Conservation (phyloP, 2,113 vertebrate species). For the Theristicus caerulescens region DNA sequence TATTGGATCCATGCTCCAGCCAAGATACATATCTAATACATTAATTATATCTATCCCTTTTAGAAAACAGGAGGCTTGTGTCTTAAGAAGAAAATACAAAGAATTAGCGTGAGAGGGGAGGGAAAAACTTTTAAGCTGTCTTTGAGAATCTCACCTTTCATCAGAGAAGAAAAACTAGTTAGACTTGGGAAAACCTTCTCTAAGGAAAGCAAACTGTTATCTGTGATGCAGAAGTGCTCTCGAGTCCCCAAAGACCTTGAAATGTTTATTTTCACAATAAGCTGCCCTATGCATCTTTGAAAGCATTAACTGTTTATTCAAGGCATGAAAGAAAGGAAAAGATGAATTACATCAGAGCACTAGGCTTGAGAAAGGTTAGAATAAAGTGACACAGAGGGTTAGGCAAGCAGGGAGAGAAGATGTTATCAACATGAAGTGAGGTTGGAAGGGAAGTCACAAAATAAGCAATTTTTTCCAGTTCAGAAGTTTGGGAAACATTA, state of each 20-base stretch:
- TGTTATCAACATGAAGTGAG: neutral
- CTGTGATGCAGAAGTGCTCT: neutral
- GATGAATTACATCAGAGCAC: neutral
- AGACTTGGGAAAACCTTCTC: neutral
- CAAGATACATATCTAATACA: neutral
- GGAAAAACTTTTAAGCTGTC: neutral
- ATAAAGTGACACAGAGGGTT: neutral
- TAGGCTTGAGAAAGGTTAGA: neutral
- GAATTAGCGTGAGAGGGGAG: neutral
- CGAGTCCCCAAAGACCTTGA: neutral
- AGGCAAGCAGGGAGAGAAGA: neutral
- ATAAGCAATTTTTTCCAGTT: neutral
- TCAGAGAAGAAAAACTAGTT: neutral
- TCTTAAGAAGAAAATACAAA: neutral
- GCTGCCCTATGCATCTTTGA: neutral
- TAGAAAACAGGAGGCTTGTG: neutral
- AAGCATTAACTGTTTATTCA: neutral
- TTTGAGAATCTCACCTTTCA: neutral
- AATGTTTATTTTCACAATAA: neutral
- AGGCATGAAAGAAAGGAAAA: neutral
- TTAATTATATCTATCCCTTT: neutral
- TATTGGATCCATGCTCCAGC: neutral
- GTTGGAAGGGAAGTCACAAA: neutral
- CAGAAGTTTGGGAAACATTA: neutral
- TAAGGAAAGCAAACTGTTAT: neutral